Evolutionary conservation across 2,888 invertebrate genomes (phyloP).

Genomic region (Mythimna loreyi): DNA sequence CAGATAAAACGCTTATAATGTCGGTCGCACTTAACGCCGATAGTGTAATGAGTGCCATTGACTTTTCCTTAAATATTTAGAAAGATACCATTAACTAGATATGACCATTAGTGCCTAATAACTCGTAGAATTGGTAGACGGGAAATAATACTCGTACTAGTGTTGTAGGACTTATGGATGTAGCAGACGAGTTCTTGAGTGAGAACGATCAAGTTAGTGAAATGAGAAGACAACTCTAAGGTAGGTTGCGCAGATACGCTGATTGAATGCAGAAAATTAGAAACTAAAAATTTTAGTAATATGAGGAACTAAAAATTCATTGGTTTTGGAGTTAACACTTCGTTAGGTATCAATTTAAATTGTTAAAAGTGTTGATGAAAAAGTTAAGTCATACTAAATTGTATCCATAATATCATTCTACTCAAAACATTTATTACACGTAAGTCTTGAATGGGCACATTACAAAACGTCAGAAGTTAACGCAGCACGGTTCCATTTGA

Average conservation of each 20-base stretch:
- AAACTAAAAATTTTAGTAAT: too few relatives aligned
- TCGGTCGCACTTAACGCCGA: constrained; percentile 49
- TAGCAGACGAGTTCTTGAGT: neutral
- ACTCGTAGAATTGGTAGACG: neutral
- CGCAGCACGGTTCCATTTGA: too few relatives aligned
- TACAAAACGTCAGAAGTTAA: too few relatives aligned
- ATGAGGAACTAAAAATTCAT: too few relatives aligned
- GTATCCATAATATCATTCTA: neutral
- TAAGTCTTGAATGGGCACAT: too few relatives aligned
- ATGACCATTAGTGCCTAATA: constrained; percentile 3
- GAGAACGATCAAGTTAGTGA: neutral
- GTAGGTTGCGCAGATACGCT: neutral
- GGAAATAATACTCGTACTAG: neutral
- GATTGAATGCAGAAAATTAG: neutral
- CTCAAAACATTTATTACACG: too few relatives aligned
- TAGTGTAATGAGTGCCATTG: constrained; percentile 38
- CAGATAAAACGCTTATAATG: constrained; percentile 48
- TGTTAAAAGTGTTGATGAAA: neutral
- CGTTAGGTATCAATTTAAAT: neutral
- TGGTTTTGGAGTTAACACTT: neutral
- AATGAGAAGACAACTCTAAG: neutral
- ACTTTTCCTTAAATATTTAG: constrained; percentile 30
- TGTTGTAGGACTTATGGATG: neutral
- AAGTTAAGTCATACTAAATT: neutral
- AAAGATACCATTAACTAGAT: constrained; percentile 17